A percentile compares a stretch with the other conserved stretches of the same genome.
These are phyloP conservation scores for Magallana ariakensis DNA, from an alignment of 1,140 invertebrate species.

Conservation along the genomic window DNA sequence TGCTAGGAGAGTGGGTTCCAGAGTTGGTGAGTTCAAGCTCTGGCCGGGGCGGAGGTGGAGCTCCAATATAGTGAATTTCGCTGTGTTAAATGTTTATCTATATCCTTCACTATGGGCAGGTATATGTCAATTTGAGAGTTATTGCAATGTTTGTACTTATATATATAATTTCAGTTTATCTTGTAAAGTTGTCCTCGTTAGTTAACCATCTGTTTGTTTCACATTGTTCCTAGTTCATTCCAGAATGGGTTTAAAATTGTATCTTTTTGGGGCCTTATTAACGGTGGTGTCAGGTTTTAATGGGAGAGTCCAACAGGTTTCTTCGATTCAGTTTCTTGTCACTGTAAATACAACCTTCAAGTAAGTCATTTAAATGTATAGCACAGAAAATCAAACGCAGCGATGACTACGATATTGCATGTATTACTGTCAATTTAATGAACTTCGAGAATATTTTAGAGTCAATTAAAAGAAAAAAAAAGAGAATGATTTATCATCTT, in stretches of 20 bases:
- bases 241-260: background rate
- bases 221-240: background rate
- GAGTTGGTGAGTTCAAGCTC: no score
- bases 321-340: constrained; percentile 6
- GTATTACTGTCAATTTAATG: constrained; percentile 8
- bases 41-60: no score
- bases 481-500: background rate
- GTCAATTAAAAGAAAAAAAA: background rate
- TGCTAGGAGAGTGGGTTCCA: no score
- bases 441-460: background rate
- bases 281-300: background rate
- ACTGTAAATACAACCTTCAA: constrained; percentile 27
- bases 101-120: no score
- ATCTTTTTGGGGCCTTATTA: background rate
- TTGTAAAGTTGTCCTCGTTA: no score
- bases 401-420: background rate
- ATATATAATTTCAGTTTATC: no score
- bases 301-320: background rate
- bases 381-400: background rate
- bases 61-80: no score
- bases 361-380: background rate
- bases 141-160: no score
- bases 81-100: no score
- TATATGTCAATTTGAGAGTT: no score
- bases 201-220: background rate